Conservation (phyloP, 2,113 vertebrate species). For the Tetraodon nigroviridis region DNA sequence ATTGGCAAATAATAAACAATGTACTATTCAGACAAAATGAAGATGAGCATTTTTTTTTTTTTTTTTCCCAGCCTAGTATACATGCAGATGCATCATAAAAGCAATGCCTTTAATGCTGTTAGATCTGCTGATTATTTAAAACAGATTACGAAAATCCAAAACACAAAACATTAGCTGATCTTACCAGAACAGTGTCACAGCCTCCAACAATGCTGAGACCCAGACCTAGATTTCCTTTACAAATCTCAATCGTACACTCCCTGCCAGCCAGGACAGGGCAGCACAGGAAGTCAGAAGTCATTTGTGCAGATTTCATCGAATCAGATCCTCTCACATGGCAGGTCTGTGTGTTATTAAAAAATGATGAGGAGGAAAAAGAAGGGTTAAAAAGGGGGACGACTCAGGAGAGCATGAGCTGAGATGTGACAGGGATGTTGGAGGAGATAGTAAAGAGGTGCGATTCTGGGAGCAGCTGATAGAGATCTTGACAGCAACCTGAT, state of each 20-base stretch:
- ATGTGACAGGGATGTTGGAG: slow-evolving; percentile 10
- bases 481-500: slow-evolving; percentile 75
- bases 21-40: background rate
- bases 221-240: slow-evolving; percentile 85
- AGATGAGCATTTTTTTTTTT: background rate
- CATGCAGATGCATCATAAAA: background rate
- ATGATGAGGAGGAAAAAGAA: slow-evolving; percentile 12
- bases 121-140: too few species aligned
- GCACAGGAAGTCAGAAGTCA: slow-evolving; percentile 77
- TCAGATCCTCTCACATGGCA: slow-evolving; percentile 58
- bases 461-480: slow-evolving; percentile 65
- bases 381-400: slow-evolving; percentile 7
- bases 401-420: slow-evolving; percentile 15
- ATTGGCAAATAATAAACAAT: background rate
- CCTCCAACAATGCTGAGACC: slow-evolving; percentile 95
- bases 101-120: background rate
- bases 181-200: slow-evolving; percentile 87
- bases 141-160: background rate
- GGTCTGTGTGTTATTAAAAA: slow-evolving; percentile 15
- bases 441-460: slow-evolving; percentile 18
- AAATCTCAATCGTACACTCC: slow-evolving; percentile 88
- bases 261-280: slow-evolving; percentile 86
- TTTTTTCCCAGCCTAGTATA: background rate
- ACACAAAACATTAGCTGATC: slow-evolving; percentile 4
- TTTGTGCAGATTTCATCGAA: slow-evolving; percentile 71